Evolutionary conservation across 2,797 vertebrate species (phyloP).

Genomic region (Danio aesculapii): DNA sequence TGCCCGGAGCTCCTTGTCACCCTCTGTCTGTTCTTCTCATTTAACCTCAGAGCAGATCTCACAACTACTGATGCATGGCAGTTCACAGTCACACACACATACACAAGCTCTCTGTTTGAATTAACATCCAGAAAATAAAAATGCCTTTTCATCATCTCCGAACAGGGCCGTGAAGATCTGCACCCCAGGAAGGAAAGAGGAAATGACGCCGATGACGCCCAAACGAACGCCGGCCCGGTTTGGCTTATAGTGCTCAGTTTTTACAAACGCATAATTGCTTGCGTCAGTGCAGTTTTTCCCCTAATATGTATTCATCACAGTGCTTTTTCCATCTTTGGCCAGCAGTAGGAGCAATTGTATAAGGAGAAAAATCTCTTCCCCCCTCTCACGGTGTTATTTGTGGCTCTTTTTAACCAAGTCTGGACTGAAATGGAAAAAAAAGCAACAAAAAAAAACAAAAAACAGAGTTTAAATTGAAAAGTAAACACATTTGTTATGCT

Average conservation of each 20-base stretch:
- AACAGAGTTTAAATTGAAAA: no score
- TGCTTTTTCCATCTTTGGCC: slow-evolving; percentile 61
- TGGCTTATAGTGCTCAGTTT: slow-evolving; percentile 80
- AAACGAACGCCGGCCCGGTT: slow-evolving; percentile 92
- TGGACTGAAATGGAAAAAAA: no score
- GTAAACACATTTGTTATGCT: not conserved
- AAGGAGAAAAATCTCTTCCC: slow-evolving; percentile 67
- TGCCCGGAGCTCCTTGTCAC: slow-evolving; percentile 1
- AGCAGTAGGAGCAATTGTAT: slow-evolving; percentile 87
- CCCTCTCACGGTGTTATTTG: no score
- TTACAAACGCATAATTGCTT: not conserved
- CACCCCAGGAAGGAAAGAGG: slow-evolving; percentile 92
- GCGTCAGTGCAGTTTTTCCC: not conserved
- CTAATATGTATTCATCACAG: not conserved
- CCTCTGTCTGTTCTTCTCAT: not conserved
- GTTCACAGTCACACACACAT: not conserved
- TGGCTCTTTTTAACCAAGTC: no score
- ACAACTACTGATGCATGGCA: slow-evolving; percentile 5
- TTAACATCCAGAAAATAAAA: not conserved
- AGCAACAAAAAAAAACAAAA: no score
- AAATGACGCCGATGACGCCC: slow-evolving; percentile 88
- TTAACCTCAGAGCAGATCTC: slow-evolving; percentile 1
- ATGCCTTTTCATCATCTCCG: slow-evolving; percentile 31
- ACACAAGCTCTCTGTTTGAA: not conserved
- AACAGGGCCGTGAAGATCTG: slow-evolving; percentile 91